Conservation (phyloP, 2,888 invertebrate species). For the Mycogona germanica region DNA sequence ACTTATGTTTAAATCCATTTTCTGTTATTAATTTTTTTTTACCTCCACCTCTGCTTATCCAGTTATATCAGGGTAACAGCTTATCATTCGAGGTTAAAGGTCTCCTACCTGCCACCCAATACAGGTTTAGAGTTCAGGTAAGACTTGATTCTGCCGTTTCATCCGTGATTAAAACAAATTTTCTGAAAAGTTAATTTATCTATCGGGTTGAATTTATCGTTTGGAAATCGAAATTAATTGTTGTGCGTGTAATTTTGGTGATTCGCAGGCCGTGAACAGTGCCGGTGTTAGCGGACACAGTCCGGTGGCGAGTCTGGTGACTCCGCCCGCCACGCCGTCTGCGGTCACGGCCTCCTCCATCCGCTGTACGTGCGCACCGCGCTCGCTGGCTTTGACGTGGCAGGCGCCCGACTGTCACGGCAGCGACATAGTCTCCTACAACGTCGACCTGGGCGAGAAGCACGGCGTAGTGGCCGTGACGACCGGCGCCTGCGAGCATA, state of each 20-base stretch:
- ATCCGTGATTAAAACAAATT: conserved; percentile 13
- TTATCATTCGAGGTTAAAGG: conserved; percentile 50
- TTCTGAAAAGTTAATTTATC: background rate
- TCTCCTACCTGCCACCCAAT: conserved; percentile 62
- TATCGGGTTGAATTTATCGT: too few species aligned
- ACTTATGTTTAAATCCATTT: background rate
- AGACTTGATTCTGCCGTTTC: conserved; percentile 15
- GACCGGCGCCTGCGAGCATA: conserved; percentile 46
- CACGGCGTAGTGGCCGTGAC: conserved; percentile 31
- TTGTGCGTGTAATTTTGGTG: too few species aligned
- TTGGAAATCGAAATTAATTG: too few species aligned
- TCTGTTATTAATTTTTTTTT: background rate
- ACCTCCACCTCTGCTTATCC: conserved; percentile 9
- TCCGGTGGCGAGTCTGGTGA: conserved; percentile 48
- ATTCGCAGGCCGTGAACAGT: conserved; percentile 54
- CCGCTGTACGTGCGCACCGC: conserved; percentile 47
- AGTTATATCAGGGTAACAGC: conserved; percentile 21
- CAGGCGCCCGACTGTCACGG: conserved; percentile 61
- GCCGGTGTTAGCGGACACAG: conserved; percentile 71
- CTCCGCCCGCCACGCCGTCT: conserved; percentile 68
- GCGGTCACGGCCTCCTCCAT: conserved; percentile 41
- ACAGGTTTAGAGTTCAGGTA: conserved; percentile 60
- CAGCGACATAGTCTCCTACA: conserved; percentile 58
- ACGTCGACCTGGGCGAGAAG: conserved; percentile 53
- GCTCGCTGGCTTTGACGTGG: conserved; percentile 58